Conservation (phyloP, 2,888 invertebrate species). For the Timema cristinae region DNA sequence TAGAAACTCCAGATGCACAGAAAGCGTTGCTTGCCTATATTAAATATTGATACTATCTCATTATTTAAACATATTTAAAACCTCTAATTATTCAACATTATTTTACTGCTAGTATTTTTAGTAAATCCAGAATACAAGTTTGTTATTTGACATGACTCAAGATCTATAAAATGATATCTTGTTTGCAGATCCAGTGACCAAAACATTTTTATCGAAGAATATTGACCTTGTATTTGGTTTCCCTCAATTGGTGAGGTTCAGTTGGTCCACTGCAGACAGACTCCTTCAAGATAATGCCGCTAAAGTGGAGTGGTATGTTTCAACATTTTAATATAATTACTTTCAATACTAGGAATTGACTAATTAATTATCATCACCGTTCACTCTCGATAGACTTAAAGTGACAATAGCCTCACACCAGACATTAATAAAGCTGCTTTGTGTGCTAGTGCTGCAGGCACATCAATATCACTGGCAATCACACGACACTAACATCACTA, state of each 20-base stretch:
- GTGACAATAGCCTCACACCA: no score
- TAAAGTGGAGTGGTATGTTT: slow-evolving; percentile 64
- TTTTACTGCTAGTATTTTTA: slow-evolving; percentile 4
- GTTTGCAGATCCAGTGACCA: slow-evolving; percentile 83
- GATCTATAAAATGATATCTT: slow-evolving; percentile 2
- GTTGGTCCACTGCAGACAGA: slow-evolving; percentile 92
- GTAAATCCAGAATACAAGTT: neutral
- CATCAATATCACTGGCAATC: no score
- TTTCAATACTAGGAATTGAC: no score
- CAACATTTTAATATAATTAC: no score
- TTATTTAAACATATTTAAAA: slow-evolving; percentile 12
- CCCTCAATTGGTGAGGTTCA: slow-evolving; percentile 89
- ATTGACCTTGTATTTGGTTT: slow-evolving; percentile 92
- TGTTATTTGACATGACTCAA: no score
- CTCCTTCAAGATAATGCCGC: slow-evolving; percentile 72
- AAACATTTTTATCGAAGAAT: slow-evolving; percentile 77
- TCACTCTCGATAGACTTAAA: no score
- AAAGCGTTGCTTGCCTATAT: no score
- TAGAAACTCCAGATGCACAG: no score
- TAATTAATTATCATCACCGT: no score
- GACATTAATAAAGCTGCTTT: no score
- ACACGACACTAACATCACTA: no score
- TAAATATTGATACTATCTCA: neutral
- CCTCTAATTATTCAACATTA: slow-evolving; percentile 8
- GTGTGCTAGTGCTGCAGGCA: no score